Evolutionary conservation across 2,888 invertebrate genomes (phyloP).

Genomic region (Anarsia innoxiella): DNA sequence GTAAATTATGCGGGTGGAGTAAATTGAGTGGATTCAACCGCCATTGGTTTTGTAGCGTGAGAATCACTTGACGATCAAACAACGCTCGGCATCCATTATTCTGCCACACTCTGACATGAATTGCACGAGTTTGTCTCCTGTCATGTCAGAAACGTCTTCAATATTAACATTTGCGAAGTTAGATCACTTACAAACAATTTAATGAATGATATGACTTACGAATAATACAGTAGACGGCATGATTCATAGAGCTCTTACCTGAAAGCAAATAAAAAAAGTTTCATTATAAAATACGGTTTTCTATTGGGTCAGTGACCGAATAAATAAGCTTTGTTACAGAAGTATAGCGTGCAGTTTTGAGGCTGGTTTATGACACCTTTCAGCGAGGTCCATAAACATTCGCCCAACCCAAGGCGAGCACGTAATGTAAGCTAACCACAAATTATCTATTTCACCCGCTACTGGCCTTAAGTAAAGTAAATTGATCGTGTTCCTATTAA

Average conservation of each 20-base stretch:
- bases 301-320: too few species aligned
- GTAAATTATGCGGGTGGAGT: slow-evolving; percentile 5
- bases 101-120: background rate
- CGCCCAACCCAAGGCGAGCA: slow-evolving; percentile 6
- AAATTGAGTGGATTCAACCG: slow-evolving; percentile 2
- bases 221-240: background rate
- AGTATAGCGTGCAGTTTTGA: background rate
- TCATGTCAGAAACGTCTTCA: background rate
- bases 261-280: slow-evolving; percentile 2
- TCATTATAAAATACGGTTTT: too few species aligned
- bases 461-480: slow-evolving; percentile 4
- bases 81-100: background rate
- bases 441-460: slow-evolving; percentile 8
- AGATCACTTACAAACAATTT: background rate
- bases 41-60: slow-evolving; percentile 7
- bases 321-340: background rate
- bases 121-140: background rate
- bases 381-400: slow-evolving; percentile 1
- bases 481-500: slow-evolving; percentile 7
- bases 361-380: background rate
- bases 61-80: background rate
- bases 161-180: background rate
- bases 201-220: too few species aligned
- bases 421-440: slow-evolving; percentile 6
- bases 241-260: slow-evolving; percentile 2